Base-by-base conservation (phyloP, 2,113 vertebrate genomes). In the Heterochromis multidens region DNA sequence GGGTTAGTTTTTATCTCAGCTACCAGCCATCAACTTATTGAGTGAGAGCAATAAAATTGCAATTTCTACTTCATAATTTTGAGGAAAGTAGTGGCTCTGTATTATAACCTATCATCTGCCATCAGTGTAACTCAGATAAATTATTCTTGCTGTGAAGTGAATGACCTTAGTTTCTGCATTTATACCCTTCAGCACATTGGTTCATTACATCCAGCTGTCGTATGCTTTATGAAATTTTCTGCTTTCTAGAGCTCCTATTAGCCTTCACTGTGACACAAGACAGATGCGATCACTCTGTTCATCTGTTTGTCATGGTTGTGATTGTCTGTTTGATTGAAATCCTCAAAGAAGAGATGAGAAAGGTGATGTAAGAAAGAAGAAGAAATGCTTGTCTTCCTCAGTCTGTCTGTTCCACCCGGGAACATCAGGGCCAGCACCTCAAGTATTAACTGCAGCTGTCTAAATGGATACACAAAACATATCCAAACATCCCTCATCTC, bases 361-460 rank as follows among this genome's bases (percentile, higher is more conserved):
- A 81, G 23, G 70, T 74, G 70, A n/a, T 54, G 46, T 54, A 74
- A 19, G 27, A 74, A 54, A 74, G 11, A 74, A 74, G 27, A 54
- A 33, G 19, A 58, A 84, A 23, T 57, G 29, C 59, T 65, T 16
- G 27, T 82, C 72, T 63, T 21, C n/a, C 33, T 80, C 29, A 27
- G 4, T 82, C 63, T 81, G 31, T 80, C 78, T 81, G 12, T 84
- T 82, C 59, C 70, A 87, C 78, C 25, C 61, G 17, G 72, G 17
- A 86, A 70, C 61, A 80, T 67, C 62, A 25, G 81, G 19, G 29
- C 35, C 83, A 37, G 60, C 56, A 70, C 76, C 79, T 86, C 17
- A 12, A 58, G 56, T 82, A 92, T 90, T 70, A 78, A 84, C 86
- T 82, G 67, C 91, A 93, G 93, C 91, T 92, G 94, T 94, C 78